Evolutionary conservation across 2,113 vertebrate species (phyloP).

Genomic region (Butorides virescens): DNA sequence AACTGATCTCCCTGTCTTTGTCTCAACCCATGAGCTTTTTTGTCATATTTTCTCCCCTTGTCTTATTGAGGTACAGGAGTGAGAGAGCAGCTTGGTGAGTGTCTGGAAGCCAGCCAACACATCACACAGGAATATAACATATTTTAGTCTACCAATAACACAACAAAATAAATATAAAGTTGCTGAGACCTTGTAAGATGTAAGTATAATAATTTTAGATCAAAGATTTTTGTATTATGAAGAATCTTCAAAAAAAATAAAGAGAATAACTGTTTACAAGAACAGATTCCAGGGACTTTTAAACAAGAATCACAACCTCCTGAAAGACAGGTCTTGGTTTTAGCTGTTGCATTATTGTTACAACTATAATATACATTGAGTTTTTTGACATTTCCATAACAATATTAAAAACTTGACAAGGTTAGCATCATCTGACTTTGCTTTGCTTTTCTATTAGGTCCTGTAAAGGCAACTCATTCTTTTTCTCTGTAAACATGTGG

Average conservation of each 20-base stretch:
- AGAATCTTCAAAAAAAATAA: background rate
- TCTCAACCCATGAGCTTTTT: background rate
- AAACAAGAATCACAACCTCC: background rate
- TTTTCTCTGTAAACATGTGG: background rate
- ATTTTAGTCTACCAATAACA: background rate
- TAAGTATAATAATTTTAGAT: background rate
- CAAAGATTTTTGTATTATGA: background rate
- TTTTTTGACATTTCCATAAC: background rate
- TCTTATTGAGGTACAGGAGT: background rate
- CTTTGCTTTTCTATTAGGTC: background rate
- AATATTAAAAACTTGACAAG: background rate
- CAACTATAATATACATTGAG: accelerated
- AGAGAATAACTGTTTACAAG: background rate
- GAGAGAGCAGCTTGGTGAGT: background rate
- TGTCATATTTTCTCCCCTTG: background rate
- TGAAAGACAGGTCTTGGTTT: background rate
- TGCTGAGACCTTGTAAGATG: background rate
- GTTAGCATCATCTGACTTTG: background rate
- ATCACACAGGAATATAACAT: background rate
- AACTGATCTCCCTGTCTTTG: background rate
- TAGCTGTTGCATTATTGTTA: background rate
- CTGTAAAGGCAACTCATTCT: background rate
- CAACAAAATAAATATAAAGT: background rate
- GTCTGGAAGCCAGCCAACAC: background rate
- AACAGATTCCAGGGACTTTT: background rate